Conservation (phyloP, 1,140 invertebrate species). For the Phymastichus coffea region DNA sequence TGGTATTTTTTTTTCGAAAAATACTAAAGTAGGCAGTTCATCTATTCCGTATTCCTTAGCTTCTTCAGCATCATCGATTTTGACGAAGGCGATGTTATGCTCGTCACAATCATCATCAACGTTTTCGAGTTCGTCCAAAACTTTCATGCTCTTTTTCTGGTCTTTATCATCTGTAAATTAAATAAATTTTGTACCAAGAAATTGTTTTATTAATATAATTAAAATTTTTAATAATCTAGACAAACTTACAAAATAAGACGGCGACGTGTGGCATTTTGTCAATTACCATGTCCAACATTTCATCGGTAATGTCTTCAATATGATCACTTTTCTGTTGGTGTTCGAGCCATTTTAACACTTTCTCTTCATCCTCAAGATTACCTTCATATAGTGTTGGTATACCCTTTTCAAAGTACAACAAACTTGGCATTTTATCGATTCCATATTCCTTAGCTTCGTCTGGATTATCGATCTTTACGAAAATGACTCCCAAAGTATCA, state of each 20-base stretch:
- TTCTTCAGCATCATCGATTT: constrained; percentile 85
- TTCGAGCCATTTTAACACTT: constrained; percentile 84
- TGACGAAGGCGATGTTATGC: constrained; percentile 89
- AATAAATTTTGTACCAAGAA: not conserved
- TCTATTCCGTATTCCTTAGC: constrained; percentile 89
- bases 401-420: constrained; percentile 89
- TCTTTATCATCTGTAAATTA: constrained; percentile 81
- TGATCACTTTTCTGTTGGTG: constrained; percentile 84
- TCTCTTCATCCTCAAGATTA: constrained; percentile 88
- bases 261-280: constrained; percentile 85
- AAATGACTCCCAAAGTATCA: constrained; percentile 81
- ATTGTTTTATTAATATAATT: constrained; percentile 6
- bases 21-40: constrained; percentile 74
- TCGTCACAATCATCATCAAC: constrained; percentile 93
- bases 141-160: constrained; percentile 86
- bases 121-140: constrained; percentile 84
- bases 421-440: constrained; percentile 80
- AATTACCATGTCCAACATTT: constrained; percentile 91
- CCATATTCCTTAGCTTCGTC: constrained; percentile 89
- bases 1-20: constrained; percentile 86
- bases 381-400: constrained; percentile 87
- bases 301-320: constrained; percentile 92
- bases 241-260: constrained; percentile 88
- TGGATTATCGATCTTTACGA: constrained; percentile 90
- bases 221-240: constrained; percentile 34